Evolutionary conservation across 2,888 invertebrate species (phyloP).

Genomic region (Plebejus anna): DNA sequence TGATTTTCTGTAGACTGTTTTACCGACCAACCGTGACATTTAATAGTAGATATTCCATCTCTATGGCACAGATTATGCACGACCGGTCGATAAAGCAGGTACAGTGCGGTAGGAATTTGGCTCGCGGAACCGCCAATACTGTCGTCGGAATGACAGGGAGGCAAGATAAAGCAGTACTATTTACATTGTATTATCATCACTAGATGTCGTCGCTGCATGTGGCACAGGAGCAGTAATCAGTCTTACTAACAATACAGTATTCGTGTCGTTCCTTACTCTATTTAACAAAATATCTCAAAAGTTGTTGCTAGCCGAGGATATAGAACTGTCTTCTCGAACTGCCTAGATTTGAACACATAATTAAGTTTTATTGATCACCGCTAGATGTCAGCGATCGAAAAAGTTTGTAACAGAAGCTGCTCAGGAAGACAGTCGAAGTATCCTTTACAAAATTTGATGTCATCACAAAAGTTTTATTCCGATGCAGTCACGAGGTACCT

Average conservation of each 20-base stretch:
- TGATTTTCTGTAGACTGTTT: neutral
- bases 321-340: neutral
- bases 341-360: neutral
- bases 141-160: conserved; percentile 2
- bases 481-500: neutral
- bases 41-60: neutral
- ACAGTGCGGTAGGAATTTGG: neutral
- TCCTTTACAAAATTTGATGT: neutral
- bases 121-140: neutral
- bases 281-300: neutral
- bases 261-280: conserved; percentile 1
- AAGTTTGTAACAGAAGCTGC: neutral
- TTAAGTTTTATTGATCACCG: neutral
- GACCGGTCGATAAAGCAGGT: neutral
- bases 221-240: conserved; percentile 1
- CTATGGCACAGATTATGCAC: neutral
- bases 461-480: neutral
- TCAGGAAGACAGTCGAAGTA: neutral
- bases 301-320: neutral
- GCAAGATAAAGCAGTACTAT: conserved; percentile 20
- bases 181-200: neutral
- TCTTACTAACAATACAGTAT: conserved; percentile 7
- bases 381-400: neutral
- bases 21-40: neutral
- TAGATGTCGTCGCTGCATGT: neutral